phyloP scores from a whole-genome alignment of 2,113 vertebrate genomes.

The Upupa epops region DNA sequence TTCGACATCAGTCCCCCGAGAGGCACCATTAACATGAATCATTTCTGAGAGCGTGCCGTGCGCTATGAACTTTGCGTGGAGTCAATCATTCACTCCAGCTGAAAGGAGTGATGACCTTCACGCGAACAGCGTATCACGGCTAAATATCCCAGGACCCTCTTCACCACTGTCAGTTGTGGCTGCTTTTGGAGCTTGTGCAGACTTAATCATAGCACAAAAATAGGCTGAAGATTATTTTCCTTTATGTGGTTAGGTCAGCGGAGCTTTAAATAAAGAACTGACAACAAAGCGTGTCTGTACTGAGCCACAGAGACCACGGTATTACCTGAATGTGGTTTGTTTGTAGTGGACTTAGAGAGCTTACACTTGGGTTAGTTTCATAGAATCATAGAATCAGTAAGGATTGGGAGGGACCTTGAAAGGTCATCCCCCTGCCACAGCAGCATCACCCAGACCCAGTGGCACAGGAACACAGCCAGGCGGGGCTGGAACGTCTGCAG shows the following conservation, averaged over 20 bases:
- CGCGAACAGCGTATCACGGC: conserved; percentile 63
- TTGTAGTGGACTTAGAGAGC: neutral
- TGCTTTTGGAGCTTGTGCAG: conserved; percentile 17
- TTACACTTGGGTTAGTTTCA: neutral
- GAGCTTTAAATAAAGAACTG: conserved; percentile 10
- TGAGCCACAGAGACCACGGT: neutral
- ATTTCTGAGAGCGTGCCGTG: conserved; percentile 73
- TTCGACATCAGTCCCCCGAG: conserved; percentile 78
- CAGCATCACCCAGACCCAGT: too few relatives aligned
- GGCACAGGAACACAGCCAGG: too few relatives aligned
- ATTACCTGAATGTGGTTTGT: neutral
- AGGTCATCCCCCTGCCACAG: too few relatives aligned
- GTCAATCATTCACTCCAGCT: conserved; percentile 75
- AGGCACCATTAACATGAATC: conserved; percentile 82
- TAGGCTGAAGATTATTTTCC: conserved; percentile 16
- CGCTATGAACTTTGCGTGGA: conserved; percentile 75
- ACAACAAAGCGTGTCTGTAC: neutral
- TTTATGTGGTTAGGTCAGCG: neutral
- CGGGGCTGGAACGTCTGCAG: too few relatives aligned
- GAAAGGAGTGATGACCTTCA: conserved; percentile 80
- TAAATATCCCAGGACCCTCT: conserved; percentile 69
- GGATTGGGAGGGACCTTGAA: too few relatives aligned
- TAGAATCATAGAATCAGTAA: too few relatives aligned
- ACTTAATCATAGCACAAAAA: conserved; percentile 33
- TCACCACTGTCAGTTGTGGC: conserved; percentile 11